A percentile compares a stretch with the other conserved stretches of the same genome.
These are phyloP conservation scores for Omphaloscelis lunosa DNA, from an alignment of 2,888 invertebrate species.

Conservation along the genomic window DNA sequence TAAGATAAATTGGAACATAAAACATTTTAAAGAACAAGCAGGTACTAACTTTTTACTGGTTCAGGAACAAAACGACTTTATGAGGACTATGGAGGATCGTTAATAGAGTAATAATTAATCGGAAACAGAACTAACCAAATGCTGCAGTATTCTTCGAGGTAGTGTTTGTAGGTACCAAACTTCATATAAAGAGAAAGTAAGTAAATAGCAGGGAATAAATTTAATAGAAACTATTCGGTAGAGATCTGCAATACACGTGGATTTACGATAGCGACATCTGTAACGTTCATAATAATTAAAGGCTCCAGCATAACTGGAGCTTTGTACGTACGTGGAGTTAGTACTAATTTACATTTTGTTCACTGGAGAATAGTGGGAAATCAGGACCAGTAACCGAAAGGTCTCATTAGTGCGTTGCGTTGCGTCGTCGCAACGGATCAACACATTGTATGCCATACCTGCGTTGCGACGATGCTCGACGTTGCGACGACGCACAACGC, in stretches of 20 bases:
- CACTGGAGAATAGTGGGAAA: neutral
- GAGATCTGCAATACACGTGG: neutral
- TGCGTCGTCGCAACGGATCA: too few relatives aligned
- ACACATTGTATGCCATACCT: too few relatives aligned
- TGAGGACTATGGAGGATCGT: neutral
- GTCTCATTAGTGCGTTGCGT: too few relatives aligned
- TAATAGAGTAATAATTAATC: slow-evolving; percentile 7
- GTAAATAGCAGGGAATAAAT: too few relatives aligned
- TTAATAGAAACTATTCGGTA: neutral
- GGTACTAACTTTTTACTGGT: slow-evolving; percentile 5
- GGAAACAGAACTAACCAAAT: neutral
- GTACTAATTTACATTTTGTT: slow-evolving; percentile 18
- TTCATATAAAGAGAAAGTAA: neutral
- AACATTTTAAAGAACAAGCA: slow-evolving; percentile 9
- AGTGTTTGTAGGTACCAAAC: neutral
- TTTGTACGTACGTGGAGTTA: neutral
- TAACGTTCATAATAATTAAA: slow-evolving; percentile 7
- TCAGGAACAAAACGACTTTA: slow-evolving; percentile 6
- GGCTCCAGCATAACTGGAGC: neutral
- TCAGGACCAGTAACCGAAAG: neutral
- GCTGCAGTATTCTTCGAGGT: neutral
- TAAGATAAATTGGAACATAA: slow-evolving; percentile 13
- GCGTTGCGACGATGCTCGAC: too few relatives aligned
- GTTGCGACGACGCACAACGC: too few relatives aligned
- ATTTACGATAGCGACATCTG: neutral